These are phyloP conservation scores for Teleiodes luculella DNA, from an alignment of 2,888 invertebrate species.

Conservation along the genomic window DNA sequence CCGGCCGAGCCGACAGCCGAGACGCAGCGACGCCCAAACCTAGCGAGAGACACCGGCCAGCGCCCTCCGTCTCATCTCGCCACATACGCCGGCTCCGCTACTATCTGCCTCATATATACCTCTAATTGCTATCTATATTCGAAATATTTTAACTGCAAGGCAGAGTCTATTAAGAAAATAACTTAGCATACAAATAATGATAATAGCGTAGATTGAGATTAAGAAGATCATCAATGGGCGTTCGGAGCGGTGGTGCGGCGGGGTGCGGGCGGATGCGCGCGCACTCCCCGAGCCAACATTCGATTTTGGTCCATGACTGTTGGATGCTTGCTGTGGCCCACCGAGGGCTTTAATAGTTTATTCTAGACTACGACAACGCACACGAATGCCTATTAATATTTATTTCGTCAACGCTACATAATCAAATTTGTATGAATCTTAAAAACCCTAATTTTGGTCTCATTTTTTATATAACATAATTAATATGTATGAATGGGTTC, in stretches of 20 bases:
- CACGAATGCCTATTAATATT: constrained; percentile 45
- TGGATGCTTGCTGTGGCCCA: constrained; percentile 73
- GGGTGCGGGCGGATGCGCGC: constrained; percentile 73
- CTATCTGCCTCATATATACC: background rate
- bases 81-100: constrained; percentile 17
- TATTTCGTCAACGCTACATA: constrained; percentile 14
- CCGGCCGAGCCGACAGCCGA: constrained; percentile 65
- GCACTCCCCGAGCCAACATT: constrained; percentile 73
- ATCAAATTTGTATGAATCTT: background rate
- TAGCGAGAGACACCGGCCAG: constrained; percentile 62
- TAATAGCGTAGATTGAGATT: constrained; percentile 64
- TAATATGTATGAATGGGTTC: too few species aligned
- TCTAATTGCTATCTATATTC: background rate
- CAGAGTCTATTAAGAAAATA: constrained; percentile 22
- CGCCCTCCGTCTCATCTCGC: constrained; percentile 50
- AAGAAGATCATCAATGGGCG: constrained; percentile 75
- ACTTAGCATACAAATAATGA: constrained; percentile 46
- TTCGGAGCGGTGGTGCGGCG: constrained; percentile 61
- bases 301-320: constrained; percentile 80
- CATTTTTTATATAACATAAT: too few species aligned
- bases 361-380: constrained; percentile 58
- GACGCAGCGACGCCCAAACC: constrained; percentile 77
- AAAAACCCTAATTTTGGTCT: too few species aligned
- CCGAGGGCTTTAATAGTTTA: constrained; percentile 73
- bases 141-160: background rate